These are phyloP conservation scores for Hartigia nigra DNA, from an alignment of 2,888 invertebrate species.

Conservation along the genomic window DNA sequence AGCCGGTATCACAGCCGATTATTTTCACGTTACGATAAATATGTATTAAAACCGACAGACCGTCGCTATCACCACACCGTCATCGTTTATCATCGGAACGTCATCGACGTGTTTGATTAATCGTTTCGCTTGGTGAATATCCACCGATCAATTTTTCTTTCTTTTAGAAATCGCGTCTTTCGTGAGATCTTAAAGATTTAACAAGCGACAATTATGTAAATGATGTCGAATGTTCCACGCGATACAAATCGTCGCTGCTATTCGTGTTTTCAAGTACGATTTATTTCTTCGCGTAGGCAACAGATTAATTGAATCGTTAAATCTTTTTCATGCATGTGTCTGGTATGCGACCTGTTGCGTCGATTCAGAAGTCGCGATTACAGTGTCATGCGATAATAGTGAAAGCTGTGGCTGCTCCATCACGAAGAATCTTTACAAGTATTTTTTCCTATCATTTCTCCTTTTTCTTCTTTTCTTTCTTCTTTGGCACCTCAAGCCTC, in stretches of 20 bases:
- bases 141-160: not conserved
- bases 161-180: not conserved
- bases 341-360: not conserved
- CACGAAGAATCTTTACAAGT: not conserved
- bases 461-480: not conserved
- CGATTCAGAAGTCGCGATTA: not conserved
- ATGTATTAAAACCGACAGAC: slow-evolving; percentile 17
- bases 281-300: not conserved
- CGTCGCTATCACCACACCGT: slow-evolving; percentile 17
- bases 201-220: not conserved
- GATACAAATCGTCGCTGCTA: not conserved
- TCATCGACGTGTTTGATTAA: slow-evolving; percentile 2
- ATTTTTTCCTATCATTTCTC: not conserved
- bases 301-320: not conserved
- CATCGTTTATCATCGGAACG: not conserved
- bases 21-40: slow-evolving; percentile 20
- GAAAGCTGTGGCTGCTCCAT: not conserved
- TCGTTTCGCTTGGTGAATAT: not conserved
- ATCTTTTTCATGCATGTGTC: not conserved
- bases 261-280: not conserved
- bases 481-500: not conserved
- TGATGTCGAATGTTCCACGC: not conserved
- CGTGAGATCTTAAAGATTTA: not conserved
- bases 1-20: slow-evolving; percentile 1
- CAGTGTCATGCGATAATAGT: not conserved